These are phyloP conservation scores for Enteromius viviparus DNA, from an alignment of 2,797 vertebrate species.

Conservation along the genomic window DNA sequence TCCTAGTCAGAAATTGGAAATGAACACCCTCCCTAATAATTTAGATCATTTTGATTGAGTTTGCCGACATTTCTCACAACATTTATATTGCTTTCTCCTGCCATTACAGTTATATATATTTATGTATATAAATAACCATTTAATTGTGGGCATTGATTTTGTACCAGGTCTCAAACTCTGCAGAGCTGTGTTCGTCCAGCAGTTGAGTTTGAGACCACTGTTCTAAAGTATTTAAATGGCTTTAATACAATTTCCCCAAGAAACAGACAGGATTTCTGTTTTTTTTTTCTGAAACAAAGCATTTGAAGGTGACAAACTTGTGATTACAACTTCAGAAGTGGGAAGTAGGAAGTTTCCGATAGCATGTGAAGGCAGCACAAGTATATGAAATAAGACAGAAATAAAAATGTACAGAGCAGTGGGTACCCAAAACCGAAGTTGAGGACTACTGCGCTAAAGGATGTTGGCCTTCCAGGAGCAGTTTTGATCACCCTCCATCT, in stretches of 20 bases:
- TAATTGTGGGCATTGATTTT: too few relatives aligned
- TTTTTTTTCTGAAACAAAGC: neutral
- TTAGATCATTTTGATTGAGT: too few relatives aligned
- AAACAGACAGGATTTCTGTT: neutral
- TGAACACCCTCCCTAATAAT: too few relatives aligned
- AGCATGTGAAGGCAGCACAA: neutral
- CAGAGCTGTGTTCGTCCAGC: too few relatives aligned
- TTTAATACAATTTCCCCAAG: neutral
- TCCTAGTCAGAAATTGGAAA: neutral
- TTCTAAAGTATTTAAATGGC: neutral
- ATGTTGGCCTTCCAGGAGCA: conserved; percentile 9
- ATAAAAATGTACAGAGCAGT: neutral
- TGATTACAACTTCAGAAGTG: neutral
- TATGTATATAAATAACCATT: too few relatives aligned
- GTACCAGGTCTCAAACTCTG: too few relatives aligned
- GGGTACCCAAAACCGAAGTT: neutral
- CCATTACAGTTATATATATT: neutral
- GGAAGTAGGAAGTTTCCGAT: neutral
- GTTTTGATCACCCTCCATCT: conserved; percentile 15
- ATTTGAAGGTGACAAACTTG: neutral
- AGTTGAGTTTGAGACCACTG: too few relatives aligned
- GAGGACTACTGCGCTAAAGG: neutral
- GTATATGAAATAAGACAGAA: neutral
- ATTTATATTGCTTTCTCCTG: neutral
- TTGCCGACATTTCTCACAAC: neutral